phyloP scores from a whole-genome alignment of 2,888 invertebrate genomes.

The Sinohyriopsis cumingii region DNA sequence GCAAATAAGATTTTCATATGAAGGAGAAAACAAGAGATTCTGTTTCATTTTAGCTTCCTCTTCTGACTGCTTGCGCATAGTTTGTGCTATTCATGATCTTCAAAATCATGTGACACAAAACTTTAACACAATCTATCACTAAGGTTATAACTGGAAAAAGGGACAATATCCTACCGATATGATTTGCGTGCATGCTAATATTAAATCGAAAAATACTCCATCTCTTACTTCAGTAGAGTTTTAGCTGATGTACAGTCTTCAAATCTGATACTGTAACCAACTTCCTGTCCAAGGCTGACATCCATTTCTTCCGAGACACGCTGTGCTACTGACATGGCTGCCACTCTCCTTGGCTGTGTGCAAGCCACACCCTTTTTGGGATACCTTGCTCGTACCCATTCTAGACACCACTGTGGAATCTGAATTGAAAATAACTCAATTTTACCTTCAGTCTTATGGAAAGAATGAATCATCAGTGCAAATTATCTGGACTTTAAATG shows the following conservation, averaged over 20 bases:
- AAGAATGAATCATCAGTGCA: not conserved
- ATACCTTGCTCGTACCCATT: constrained; percentile 69
- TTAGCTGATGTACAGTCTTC: constrained; percentile 97
- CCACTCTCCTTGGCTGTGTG: constrained; percentile 96
- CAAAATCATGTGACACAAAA: too few species aligned
- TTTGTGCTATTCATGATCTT: too few species aligned
- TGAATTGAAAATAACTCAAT: constrained; percentile 42
- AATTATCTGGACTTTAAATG: too few species aligned
- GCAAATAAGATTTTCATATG: too few species aligned
- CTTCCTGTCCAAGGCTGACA: constrained; percentile 90
- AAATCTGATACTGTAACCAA: constrained; percentile 97
- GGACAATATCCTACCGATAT: too few species aligned
- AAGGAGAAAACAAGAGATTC: too few species aligned
- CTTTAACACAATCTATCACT: too few species aligned
- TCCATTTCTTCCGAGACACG: constrained; percentile 99
- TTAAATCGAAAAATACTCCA: not conserved
- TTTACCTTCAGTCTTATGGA: not conserved
- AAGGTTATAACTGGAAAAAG: too few species aligned
- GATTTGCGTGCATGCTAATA: too few species aligned
- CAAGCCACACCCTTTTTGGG: constrained; percentile 88
- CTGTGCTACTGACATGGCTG: constrained; percentile 99
- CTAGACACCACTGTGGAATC: constrained; percentile 91
- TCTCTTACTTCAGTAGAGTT: constrained; percentile 89
- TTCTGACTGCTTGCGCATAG: too few species aligned
- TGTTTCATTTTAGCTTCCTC: too few species aligned